Conservation (phyloP, 2,888 invertebrate species). For the Drosophila subquinaria region DNA sequence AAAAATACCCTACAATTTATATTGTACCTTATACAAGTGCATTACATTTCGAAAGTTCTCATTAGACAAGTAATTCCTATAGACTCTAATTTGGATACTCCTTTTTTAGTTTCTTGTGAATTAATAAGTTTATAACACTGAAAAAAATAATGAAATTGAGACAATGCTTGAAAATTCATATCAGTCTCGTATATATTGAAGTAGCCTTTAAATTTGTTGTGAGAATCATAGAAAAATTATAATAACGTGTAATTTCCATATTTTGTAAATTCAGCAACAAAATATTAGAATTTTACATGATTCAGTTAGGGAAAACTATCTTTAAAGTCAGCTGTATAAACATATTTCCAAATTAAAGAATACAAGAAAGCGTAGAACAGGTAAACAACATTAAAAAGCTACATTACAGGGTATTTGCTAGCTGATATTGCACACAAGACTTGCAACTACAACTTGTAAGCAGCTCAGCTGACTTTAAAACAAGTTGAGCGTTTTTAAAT, state of each 20-base stretch:
- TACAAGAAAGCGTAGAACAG: background rate
- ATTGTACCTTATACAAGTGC: background rate
- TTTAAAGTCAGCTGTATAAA: background rate
- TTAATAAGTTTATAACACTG: too few species aligned
- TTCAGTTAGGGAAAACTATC: background rate
- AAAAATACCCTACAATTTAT: background rate
- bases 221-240: background rate
- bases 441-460: slow-evolving; percentile 1
- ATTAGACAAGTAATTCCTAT: too few species aligned
- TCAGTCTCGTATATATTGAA: too few species aligned
- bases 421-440: background rate
- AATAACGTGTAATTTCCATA: background rate
- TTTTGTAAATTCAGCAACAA: too few species aligned
- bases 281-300: background rate
- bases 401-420: slow-evolving; percentile 12
- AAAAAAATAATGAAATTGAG: too few species aligned
- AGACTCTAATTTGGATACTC: too few species aligned
- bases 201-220: background rate
- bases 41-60: background rate
- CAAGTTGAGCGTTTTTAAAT: slow-evolving; percentile 27
- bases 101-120: too few species aligned
- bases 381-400: background rate
- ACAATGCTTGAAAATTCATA: too few species aligned
- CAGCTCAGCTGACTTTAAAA: slow-evolving; percentile 24
- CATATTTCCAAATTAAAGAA: background rate